phyloP scores from a whole-genome alignment of 2,113 vertebrate genomes.

The Silurus meridionalis region DNA sequence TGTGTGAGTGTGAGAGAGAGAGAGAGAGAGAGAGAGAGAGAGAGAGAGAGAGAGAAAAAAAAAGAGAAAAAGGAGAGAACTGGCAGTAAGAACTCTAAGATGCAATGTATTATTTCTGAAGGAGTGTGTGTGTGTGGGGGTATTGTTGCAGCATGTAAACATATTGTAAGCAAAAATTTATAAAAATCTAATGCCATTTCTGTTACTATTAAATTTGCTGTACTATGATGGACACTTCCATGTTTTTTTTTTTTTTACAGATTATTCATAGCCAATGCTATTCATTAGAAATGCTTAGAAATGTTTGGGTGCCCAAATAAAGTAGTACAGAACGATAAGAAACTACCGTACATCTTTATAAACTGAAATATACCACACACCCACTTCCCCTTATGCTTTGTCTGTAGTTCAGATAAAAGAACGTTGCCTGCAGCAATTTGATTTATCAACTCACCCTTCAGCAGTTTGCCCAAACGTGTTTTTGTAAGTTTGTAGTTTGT shows the following conservation, averaged over 20 bases:
- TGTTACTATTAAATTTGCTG: not conserved
- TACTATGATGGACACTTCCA: not conserved
- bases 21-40: not conserved
- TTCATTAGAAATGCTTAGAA: not conserved
- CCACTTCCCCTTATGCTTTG: not conserved
- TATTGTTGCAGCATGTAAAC: too few species aligned
- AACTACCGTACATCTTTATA: not conserved
- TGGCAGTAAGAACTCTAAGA: not conserved
- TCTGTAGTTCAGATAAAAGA: conserved; percentile 1
- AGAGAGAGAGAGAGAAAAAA: not conserved
- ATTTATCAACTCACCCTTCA: not conserved
- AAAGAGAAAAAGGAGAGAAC: not conserved
- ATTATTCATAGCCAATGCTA: not conserved
- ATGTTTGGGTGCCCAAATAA: not conserved
- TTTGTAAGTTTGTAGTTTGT: too few species aligned
- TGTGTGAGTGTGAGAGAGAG: not conserved
- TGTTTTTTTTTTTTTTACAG: not conserved
- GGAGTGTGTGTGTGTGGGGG: not conserved
- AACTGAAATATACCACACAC: not conserved
- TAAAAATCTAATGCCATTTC: not conserved
- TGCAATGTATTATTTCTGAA: not conserved
- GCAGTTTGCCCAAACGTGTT: not conserved
- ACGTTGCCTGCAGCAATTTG: not conserved
- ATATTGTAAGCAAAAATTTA: not conserved
- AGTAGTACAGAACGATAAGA: not conserved